Base-by-base conservation (phyloP, 2,888 invertebrate genomes). In the Lasiommata megera region DNA sequence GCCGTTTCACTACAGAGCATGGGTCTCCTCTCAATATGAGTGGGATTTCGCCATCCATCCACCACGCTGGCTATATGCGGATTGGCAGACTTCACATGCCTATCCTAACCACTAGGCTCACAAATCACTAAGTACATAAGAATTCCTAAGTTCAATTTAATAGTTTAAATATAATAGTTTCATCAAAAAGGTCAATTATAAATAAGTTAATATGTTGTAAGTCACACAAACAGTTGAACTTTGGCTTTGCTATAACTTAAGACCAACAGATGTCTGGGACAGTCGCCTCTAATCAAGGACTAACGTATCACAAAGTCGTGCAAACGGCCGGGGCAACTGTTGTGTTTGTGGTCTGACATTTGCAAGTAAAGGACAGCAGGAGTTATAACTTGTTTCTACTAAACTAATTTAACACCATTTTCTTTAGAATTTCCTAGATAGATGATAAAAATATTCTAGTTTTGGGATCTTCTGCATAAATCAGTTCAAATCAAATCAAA, bases 211-310 rank as follows among this genome's bases (percentile, higher is more conserved):
- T 31, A 41, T 54, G 54, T 56, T 59, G 47, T 54, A 55, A 58
- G 56, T 56, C 51, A 54, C 59, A 53, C 61, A 62, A 60, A 62
- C 54, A 52, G 60, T 48, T 48, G 41, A 47, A 57, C 54, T 55
- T 56, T 62, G 46, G 37, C 37, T 7, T 3, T 46, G 16, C 46
- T 46, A 46, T 31, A 46, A 67, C 65, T 61, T 64, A 56, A 62
- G 48, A 54, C 61, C 55, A 65, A 66, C 67, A 66, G 71, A 67
- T 73, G 70, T 66, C 61, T 66, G 63, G 74, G 72, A 74, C 73
- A 70, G 72, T 71, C 73, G 51, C 62, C 54, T 76, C 75, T 74
- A 79, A 78, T 79, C 77, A 77, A 69, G 70, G 73, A 67, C 56
- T 55, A 38, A 38, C 43, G 48, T 37, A 51, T 70, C 70, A 66